These are phyloP conservation scores for Pammene fasciana DNA, from an alignment of 2,888 invertebrate species.

Conservation along the genomic window DNA sequence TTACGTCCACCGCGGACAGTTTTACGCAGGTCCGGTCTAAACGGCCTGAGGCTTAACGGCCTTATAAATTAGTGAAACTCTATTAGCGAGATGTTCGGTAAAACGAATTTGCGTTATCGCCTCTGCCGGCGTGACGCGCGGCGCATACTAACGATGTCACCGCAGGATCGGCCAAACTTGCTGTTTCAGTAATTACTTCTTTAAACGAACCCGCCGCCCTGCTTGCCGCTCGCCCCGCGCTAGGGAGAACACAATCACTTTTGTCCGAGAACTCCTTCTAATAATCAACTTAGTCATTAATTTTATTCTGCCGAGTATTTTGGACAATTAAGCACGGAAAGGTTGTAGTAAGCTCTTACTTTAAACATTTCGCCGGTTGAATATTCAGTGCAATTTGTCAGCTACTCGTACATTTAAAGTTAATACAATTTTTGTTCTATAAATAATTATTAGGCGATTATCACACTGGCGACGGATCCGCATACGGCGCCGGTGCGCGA, in stretches of 20 bases:
- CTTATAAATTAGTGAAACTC: slow-evolving; percentile 84
- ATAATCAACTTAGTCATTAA: slow-evolving; percentile 69
- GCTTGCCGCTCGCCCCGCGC: slow-evolving; percentile 36
- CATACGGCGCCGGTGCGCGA: too few relatives aligned
- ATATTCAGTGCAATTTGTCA: slow-evolving; percentile 16
- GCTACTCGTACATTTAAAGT: too few relatives aligned
- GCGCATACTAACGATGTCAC: slow-evolving; percentile 75
- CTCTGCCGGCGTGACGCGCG: slow-evolving; percentile 69
- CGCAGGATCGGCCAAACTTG: slow-evolving; percentile 68
- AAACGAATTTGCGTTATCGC: slow-evolving; percentile 84
- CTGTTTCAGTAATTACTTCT: slow-evolving; percentile 80
- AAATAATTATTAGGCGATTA: too few relatives aligned
- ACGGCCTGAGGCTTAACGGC: slow-evolving; percentile 66
- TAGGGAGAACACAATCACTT: slow-evolving; percentile 65
- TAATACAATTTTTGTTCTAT: too few relatives aligned
- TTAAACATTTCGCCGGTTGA: slow-evolving; percentile 14
- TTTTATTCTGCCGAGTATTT: slow-evolving; percentile 50
- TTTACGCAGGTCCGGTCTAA: slow-evolving; percentile 66
- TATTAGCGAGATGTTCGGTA: slow-evolving; percentile 82
- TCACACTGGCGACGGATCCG: too few relatives aligned
- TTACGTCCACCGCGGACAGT: slow-evolving; percentile 75
- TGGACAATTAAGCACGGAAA: slow-evolving; percentile 53
- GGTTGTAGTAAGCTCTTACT: slow-evolving; percentile 41
- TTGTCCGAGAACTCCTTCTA: slow-evolving; percentile 65
- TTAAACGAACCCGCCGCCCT: slow-evolving; percentile 68